Evolutionary conservation across 1,140 invertebrate species (phyloP), one percentile per base, ranked within the genome.

Genomic region (Streblospio benedicti): DNA sequence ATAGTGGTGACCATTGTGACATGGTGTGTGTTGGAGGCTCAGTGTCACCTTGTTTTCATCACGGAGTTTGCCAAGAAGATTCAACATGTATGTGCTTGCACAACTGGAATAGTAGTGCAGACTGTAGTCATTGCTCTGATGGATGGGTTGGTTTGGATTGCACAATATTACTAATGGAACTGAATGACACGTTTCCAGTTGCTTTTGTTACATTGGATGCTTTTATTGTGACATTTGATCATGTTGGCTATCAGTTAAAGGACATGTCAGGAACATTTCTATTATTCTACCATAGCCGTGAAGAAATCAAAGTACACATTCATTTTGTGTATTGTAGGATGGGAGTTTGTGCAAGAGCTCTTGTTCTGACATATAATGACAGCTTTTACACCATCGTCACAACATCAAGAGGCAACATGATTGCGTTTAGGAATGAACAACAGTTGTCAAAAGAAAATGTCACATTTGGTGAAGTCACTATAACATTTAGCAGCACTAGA

Each of bases 11-110:
- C 9, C 49, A 41, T 16, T 69, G 67, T 38, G 35, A 31, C 2
- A 23, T 20, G 0, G 44, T 53, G 1, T 69, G 67, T 50, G 65
- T 63, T 9, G 67, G 65, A 2, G 64, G 65, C 27, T 65, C 65
- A 2, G 32, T 35, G 3, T 47, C 57, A 5, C 61, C 65, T 4
- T 69, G 67, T 25, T 64, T 43, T 30, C 54, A 57, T 28, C 61
- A 65, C 31, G 67, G 67, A 31, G 18, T 38, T 25, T 69, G 67
- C 35, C 18, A 38, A 2, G 12, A 14, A 12, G 12, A 35, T 31
- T 65, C 63, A 5, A 51, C 14, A 12, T 69, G 67, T 53, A 47
- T 35, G 25, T 69, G 67, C 52, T 38, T 49, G 5, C 60, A 52
- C 41, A 69, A 69, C 58, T 69, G 67, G 67, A 41, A 49, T 38